Percentiles rank a stretch among this genome's conserved stretches.
Conservation (phyloP, 1,140 invertebrate species). For the Drosophila sproati region DNA sequence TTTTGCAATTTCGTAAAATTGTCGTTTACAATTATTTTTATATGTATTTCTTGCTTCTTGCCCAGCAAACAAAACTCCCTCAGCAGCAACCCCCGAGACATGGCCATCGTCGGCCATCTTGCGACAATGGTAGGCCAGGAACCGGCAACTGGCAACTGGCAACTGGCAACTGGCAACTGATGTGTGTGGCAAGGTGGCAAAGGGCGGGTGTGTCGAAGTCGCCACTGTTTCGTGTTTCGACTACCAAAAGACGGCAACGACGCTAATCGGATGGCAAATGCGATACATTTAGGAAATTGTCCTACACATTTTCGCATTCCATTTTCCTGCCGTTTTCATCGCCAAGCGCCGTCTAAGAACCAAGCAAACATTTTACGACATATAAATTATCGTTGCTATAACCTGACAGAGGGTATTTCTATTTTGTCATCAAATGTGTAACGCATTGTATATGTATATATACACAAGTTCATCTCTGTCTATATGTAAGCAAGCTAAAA, state of each 20-base stretch:
- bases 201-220: constrained; percentile 6
- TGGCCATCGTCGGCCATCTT: constrained; percentile 60
- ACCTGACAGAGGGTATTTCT: constrained; percentile 45
- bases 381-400: constrained; percentile 77
- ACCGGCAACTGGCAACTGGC: background rate
- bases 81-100: constrained; percentile 23
- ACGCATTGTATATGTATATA: background rate
- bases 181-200: background rate
- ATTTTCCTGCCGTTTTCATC: constrained; percentile 62
- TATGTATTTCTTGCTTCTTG: constrained; percentile 45
- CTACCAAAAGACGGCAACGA: constrained; percentile 17
- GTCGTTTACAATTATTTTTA: constrained; percentile 64
- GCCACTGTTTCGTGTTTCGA: constrained; percentile 54
- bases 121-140: constrained; percentile 15
- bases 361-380: constrained; percentile 71
- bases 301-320: constrained; percentile 69
- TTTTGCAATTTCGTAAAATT: constrained; percentile 71
- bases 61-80: constrained; percentile 48
- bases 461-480: too few relatives aligned
- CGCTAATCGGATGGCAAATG: constrained; percentile 72
- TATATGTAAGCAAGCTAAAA: too few relatives aligned
- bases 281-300: constrained; percentile 79
- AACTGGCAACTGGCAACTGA: background rate
- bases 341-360: constrained; percentile 41
- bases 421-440: constrained; percentile 24